Base-by-base conservation (phyloP, 2,797 vertebrate species). In the Gymnocypris eckloni region DNA sequence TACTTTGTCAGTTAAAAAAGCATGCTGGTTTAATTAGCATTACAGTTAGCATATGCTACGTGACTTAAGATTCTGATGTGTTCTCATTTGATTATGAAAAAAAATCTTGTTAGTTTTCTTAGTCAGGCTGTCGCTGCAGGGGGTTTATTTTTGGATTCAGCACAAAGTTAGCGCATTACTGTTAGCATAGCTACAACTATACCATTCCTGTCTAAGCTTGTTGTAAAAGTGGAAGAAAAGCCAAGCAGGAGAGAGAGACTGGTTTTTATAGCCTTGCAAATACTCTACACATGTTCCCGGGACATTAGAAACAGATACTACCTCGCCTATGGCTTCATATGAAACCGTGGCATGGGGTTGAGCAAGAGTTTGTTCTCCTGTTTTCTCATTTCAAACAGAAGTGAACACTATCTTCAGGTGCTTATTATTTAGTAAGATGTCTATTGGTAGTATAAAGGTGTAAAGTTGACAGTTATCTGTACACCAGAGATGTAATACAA, bases 171-270 rank as follows among this genome's bases (percentile, higher is more conserved):
- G 52, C 39, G 13, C 54, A 48, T 92, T 88, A 45, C 73, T 91
- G 91, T 92, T 91, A 93, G 87, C 78, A 9, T 43, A 86, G 87
- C 56, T 89, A 69, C 56, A 78, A 82, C 64, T 56, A 59, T 25
- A 76, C 61, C 12, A 20, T 50, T 67, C 81, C 81, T 83, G 81
- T 73, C 77, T 28, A 25, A 81, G 78, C 73, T 79, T 89, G 87
- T 75, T 77, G 56, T 61, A 71, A 48, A 87, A 78, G 45, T 43
- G 66, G 52, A 56, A 69, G n/a, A 25, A 25, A 28, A 64, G 37
- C 39, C 41, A 28, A 75, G 79, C 13, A 59, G 39, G 73, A 82
- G 82, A 82, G 66, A 82, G 43, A 64, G 18, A 72, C 52, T 20
- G 25, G 37, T 72, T 84, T 88, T 88, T 75, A 86, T 75, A 79